Evolutionary conservation across 1,140 invertebrate genomes (phyloP).

Genomic region (Drosophila ercepeae): DNA sequence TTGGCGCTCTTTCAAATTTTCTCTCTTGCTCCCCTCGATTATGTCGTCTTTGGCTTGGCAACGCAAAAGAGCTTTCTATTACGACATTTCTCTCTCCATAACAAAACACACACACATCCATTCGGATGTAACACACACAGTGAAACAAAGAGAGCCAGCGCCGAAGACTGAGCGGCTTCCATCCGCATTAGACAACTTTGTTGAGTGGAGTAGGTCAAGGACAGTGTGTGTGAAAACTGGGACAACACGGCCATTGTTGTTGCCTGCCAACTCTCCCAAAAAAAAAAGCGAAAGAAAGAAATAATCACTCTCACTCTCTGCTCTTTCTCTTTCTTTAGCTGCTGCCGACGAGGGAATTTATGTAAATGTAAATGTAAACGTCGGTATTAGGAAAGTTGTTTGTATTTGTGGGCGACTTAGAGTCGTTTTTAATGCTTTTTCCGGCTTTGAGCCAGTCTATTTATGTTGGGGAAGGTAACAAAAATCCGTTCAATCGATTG

Average conservation of each 20-base stretch:
- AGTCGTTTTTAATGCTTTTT: conserved; percentile 40
- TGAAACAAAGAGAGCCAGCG: conserved; percentile 27
- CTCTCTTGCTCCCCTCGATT: conserved; percentile 31
- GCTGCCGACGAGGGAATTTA: no score
- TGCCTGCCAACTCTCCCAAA: conserved; percentile 66
- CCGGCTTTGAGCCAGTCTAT: conserved; percentile 40
- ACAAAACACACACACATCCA: neutral
- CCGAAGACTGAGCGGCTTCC: conserved; percentile 48
- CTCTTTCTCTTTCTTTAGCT: conserved; percentile 15
- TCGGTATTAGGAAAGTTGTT: conserved; percentile 45
- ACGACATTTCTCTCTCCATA: conserved; percentile 60
- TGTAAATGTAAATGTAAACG: conserved; percentile 3
- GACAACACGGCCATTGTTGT: conserved; percentile 79
- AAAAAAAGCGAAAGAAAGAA: conserved; percentile 21
- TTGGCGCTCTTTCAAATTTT: conserved; percentile 13
- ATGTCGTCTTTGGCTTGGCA: conserved; percentile 60
- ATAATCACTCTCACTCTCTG: conserved; percentile 40
- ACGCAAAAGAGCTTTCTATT: conserved; percentile 77
- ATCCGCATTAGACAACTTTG: conserved; percentile 76
- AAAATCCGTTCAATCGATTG: conserved; percentile 29
- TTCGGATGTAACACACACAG: conserved; percentile 25
- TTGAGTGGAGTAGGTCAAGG: conserved; percentile 84
- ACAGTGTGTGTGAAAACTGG: conserved; percentile 83
- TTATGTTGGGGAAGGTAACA: conserved; percentile 58
- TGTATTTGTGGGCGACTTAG: conserved; percentile 46